Conservation (phyloP, 1,140 invertebrate species). For the Pemphigus obesinymphae region DNA sequence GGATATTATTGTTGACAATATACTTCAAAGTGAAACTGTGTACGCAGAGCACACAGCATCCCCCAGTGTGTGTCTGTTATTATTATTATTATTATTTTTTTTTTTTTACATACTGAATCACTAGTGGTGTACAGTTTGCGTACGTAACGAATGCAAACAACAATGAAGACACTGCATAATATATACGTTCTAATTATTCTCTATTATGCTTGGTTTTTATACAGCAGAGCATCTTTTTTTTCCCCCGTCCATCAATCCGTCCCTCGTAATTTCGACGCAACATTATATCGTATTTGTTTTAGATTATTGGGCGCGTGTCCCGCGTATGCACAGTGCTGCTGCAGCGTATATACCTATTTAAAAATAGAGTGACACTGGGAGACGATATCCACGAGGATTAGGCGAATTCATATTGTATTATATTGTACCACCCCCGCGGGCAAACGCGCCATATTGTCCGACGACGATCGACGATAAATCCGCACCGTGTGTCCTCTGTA, state of each 20-base stretch:
- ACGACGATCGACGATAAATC: neutral
- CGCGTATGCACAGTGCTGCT: neutral
- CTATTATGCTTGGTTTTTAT: neutral
- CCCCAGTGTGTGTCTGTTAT: neutral
- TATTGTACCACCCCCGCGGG: no score
- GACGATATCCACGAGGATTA: neutral
- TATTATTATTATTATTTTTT: conserved; percentile 16
- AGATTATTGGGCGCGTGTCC: conserved; percentile 1
- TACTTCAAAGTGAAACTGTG: conserved; percentile 36
- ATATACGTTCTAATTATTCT: conserved; percentile 25
- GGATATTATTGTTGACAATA: conserved; percentile 29
- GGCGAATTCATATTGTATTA: neutral
- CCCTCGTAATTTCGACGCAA: neutral
- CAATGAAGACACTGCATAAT: neutral
- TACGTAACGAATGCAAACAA: conserved; percentile 31
- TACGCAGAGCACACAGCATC: neutral
- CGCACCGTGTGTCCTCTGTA: neutral
- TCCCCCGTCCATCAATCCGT: neutral
- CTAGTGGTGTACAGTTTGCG: conserved; percentile 15
- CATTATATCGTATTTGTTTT: conserved; percentile 9
- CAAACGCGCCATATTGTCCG: neutral
- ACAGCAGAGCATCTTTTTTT: neutral
- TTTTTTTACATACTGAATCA: neutral
- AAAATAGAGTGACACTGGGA: neutral
- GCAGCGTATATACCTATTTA: no score